Evolutionary conservation across 2,888 invertebrate genomes (phyloP).

Genomic region (Scelioninae gen. 1): DNA sequence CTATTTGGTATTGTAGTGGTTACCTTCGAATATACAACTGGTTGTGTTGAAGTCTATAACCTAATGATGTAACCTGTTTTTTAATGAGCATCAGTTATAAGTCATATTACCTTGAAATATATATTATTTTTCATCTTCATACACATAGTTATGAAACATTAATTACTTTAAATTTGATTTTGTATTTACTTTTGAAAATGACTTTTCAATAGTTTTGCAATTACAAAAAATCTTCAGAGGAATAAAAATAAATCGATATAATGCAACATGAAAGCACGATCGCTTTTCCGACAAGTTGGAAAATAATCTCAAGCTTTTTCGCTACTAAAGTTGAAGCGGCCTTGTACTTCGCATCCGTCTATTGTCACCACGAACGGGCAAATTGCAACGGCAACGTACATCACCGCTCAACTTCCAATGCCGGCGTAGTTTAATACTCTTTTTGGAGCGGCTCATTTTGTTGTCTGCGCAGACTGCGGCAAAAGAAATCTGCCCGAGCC

Average conservation of each 20-base stretch:
- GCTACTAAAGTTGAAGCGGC: conserved; percentile 25
- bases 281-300: conserved; percentile 32
- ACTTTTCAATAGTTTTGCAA: no score
- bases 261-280: not conserved
- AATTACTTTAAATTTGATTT: no score
- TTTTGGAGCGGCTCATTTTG: conserved; percentile 66
- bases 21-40: no score
- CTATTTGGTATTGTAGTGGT: no score
- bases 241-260: not conserved
- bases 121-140: no score
- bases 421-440: conserved; percentile 45
- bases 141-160: no score
- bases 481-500: conserved; percentile 69
- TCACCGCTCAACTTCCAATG: conserved; percentile 50
- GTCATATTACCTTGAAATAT: no score
- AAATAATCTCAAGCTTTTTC: conserved; percentile 53
- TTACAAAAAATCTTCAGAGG: not conserved
- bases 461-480: conserved; percentile 64
- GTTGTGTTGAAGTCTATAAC: no score
- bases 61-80: no score
- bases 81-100: no score
- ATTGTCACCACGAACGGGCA: conserved; percentile 42
- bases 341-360: conserved; percentile 48
- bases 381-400: conserved; percentile 38
- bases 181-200: no score